Percentiles rank a stretch among this genome's conserved stretches.
These are phyloP conservation scores for Drosophila rellima DNA, from an alignment of 2,888 invertebrate species.

Conservation along the genomic window DNA sequence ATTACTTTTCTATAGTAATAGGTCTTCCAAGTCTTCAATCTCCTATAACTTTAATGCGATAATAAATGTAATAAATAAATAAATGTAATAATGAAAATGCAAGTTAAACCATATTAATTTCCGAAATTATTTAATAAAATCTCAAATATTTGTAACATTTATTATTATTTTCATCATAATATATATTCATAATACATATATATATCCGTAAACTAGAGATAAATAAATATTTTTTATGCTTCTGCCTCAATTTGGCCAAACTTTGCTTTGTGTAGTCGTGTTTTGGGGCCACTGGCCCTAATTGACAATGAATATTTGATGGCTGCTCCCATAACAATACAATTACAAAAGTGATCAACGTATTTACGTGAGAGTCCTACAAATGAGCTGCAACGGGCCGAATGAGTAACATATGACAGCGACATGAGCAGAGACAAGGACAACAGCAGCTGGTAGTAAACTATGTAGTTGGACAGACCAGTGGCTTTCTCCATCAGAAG, in stretches of 20 bases:
- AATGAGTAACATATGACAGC: conserved; percentile 33
- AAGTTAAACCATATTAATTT: background rate
- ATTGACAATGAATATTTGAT: conserved; percentile 71
- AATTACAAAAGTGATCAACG: conserved; percentile 54
- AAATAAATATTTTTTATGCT: conserved; percentile 7
- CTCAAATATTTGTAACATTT: background rate
- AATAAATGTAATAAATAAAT: no score
- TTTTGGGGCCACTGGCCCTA: conserved; percentile 29
- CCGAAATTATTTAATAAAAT: background rate
- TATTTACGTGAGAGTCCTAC: conserved; percentile 61
- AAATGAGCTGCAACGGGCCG: conserved; percentile 36
- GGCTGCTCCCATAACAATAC: conserved; percentile 51
- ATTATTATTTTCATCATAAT: background rate
- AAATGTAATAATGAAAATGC: no score
- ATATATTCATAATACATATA: background rate
- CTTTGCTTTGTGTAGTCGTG: conserved; percentile 19
- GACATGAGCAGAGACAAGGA: conserved; percentile 1
- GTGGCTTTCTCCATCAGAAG: conserved; percentile 44
- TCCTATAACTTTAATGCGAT: no score
- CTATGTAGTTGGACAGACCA: conserved; percentile 18
- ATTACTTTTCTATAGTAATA: background rate
- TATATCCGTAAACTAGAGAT: background rate
- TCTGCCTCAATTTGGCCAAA: background rate
- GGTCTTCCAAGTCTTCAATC: background rate
- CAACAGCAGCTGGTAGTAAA: conserved; percentile 17